Evolutionary conservation across 2,888 invertebrate species (phyloP).

Genomic region (Archips xylosteana): DNA sequence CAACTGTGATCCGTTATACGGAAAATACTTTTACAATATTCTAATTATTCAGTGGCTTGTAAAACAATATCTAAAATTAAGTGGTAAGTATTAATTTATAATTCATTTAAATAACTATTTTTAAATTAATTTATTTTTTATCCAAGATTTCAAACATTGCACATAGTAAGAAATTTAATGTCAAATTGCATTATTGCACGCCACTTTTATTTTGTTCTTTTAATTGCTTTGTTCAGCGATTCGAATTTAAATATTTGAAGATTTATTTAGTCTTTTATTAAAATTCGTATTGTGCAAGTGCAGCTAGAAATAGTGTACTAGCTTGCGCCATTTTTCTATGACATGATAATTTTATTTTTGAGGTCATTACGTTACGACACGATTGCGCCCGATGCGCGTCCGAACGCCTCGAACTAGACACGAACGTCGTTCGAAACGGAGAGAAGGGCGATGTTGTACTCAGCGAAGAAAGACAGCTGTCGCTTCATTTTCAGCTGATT

Average conservation of each 20-base stretch:
- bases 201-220: neutral
- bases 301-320: slow-evolving; percentile 33
- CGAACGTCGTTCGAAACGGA: slow-evolving; percentile 74
- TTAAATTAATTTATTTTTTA: neutral
- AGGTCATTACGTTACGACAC: slow-evolving; percentile 67
- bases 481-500: slow-evolving; percentile 85
- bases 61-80: neutral
- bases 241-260: neutral
- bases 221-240: slow-evolving; percentile 9
- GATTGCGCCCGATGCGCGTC: slow-evolving; percentile 67
- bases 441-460: slow-evolving; percentile 68
- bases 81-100: neutral
- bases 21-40: neutral
- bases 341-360: slow-evolving; percentile 61
- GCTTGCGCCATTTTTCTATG: slow-evolving; percentile 40
- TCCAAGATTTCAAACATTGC: neutral
- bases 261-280: neutral
- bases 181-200: neutral
- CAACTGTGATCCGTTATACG: neutral
- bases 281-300: slow-evolving; percentile 21
- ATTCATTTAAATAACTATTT: neutral
- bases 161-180: neutral
- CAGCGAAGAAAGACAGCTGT: slow-evolving; percentile 82
- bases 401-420: slow-evolving; percentile 58
- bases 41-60: neutral